phyloP scores from a whole-genome alignment of 2,888 invertebrate species.

The Synergus japonicus region DNA sequence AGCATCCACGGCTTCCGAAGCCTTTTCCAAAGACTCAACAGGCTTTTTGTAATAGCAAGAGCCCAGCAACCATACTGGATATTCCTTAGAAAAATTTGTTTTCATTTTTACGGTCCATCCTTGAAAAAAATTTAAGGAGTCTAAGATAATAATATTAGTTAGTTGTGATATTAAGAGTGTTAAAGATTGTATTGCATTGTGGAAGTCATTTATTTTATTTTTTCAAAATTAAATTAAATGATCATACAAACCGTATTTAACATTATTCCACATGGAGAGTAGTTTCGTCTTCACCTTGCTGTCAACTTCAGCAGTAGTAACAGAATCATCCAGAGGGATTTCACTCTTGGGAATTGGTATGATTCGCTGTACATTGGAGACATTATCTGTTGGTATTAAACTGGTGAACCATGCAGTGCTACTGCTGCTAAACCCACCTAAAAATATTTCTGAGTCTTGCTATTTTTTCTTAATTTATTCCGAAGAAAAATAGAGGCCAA shows the following conservation, averaged over 20 bases:
- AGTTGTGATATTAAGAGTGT: neutral
- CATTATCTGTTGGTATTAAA: slow-evolving; percentile 65
- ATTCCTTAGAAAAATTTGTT: slow-evolving; percentile 89
- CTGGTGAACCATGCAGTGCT: slow-evolving; percentile 61
- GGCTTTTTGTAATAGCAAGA: slow-evolving; percentile 88
- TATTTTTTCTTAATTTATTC: too few species aligned
- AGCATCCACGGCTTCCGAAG: slow-evolving; percentile 69
- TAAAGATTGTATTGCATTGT: neutral
- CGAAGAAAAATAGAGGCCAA: too few species aligned
- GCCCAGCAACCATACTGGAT: slow-evolving; percentile 92
- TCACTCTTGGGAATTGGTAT: slow-evolving; percentile 58
- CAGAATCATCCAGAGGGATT: slow-evolving; percentile 63
- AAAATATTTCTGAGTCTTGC: slow-evolving; percentile 14
- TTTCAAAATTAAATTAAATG: slow-evolving; percentile 8
- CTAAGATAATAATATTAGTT: neutral
- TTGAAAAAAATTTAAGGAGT: slow-evolving; percentile 58
- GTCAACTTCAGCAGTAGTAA: slow-evolving; percentile 80
- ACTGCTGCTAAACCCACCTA: slow-evolving; percentile 62
- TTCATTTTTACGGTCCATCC: slow-evolving; percentile 89
- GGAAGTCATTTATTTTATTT: neutral
- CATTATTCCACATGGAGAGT: slow-evolving; percentile 94
- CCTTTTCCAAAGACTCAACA: slow-evolving; percentile 68
- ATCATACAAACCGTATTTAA: slow-evolving; percentile 86
- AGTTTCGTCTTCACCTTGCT: slow-evolving; percentile 90
- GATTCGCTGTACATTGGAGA: slow-evolving; percentile 61